Evolutionary conservation across 2,113 vertebrate genomes (phyloP).

Genomic region (Camelus dromedarius): DNA sequence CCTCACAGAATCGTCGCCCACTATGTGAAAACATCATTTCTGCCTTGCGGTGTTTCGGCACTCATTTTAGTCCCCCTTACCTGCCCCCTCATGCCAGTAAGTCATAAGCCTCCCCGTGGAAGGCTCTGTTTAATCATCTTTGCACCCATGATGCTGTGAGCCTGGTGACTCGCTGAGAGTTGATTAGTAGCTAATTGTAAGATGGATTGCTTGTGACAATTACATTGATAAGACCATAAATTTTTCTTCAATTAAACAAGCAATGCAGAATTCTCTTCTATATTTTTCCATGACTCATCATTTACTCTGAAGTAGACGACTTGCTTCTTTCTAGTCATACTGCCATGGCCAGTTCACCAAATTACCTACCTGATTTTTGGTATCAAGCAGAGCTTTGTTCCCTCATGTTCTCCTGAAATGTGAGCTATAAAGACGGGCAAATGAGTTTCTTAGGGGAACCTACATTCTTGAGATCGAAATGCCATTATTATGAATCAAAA

Average conservation of each 20-base stretch:
- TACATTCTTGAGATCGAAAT: background rate
- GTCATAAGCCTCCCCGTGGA: background rate
- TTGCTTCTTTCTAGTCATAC: background rate
- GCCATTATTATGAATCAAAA: background rate
- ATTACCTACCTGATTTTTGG: background rate
- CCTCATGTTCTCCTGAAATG: background rate
- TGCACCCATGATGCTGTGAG: background rate
- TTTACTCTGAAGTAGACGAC: background rate
- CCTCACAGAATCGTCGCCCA: background rate
- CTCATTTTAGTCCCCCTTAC: background rate
- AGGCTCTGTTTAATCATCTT: background rate
- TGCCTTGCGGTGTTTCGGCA: background rate
- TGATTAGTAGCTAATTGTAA: background rate
- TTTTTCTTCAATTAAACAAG: background rate
- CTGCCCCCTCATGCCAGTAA: background rate
- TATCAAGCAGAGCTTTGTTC: background rate
- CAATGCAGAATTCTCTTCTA: background rate
- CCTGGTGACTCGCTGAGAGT: background rate
- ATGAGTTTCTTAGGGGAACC: background rate
- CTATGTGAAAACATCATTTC: background rate
- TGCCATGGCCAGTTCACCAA: background rate
- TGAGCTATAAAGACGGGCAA: background rate
- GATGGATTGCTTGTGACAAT: background rate
- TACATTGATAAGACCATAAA: background rate
- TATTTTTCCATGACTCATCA: background rate